These are phyloP conservation scores for Alligator mississippiensis DNA, from an alignment of 2,113 vertebrate species.

Conservation along the genomic window DNA sequence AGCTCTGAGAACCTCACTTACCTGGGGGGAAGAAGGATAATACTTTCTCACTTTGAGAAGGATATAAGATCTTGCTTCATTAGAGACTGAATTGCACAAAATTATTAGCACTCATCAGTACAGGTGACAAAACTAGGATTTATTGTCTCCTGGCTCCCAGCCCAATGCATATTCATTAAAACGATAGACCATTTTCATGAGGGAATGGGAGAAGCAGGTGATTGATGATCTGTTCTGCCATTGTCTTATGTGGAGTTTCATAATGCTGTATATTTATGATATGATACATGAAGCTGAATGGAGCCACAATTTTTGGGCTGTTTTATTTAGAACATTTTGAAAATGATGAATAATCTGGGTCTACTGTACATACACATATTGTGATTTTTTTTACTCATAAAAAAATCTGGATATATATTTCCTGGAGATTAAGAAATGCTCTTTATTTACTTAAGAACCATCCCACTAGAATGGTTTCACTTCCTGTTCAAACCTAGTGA, in stretches of 20 bases:
- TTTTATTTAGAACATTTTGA: not conserved
- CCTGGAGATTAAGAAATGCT: not conserved
- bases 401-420: not conserved
- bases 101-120: conserved; percentile 57
- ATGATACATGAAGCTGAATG: not conserved
- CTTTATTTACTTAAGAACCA: not conserved
- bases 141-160: conserved; percentile 37
- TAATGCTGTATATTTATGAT: not conserved
- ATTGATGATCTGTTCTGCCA: conserved; percentile 1
- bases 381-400: not conserved
- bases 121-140: conserved; percentile 50
- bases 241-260: not conserved
- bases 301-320: not conserved
- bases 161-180: conserved; percentile 15
- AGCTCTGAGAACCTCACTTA: conserved; percentile 5
- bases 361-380: not conserved
- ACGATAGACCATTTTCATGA: conserved; percentile 2
- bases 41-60: not conserved
- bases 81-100: conserved; percentile 47
- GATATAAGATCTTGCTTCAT: conserved; percentile 55
- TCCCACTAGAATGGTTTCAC: not conserved
- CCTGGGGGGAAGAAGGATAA: no score
- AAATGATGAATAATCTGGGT: not conserved
- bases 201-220: conserved; percentile 21
- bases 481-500: not conserved